Base-by-base conservation (phyloP, 2,888 invertebrate genomes). In the Scaptodrosophila latifasciaeformis region DNA sequence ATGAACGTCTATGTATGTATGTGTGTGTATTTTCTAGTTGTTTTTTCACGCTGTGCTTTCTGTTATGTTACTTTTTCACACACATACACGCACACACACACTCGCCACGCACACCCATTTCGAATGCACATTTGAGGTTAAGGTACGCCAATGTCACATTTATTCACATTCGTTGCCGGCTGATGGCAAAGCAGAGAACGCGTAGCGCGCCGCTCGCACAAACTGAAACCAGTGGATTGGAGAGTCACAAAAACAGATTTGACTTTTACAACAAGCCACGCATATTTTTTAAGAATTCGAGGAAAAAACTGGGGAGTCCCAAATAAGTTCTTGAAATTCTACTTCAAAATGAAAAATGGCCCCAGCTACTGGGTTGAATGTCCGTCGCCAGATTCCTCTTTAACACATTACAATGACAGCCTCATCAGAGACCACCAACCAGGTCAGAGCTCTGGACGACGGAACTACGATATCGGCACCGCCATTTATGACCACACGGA, bases 121-220 rank as follows among this genome's bases (percentile, higher is more conserved):
- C 44, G 65, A 61, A 68, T 68, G 70, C 72, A 75, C 75, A 67
- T 79, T 81, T 82, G 82, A 81, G 81, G 81, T 81, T 81, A 82
- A 82, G 81, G 81, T 74, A 75, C 64, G 67, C 78, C 81, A 81
- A 81, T 81, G 81, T 82, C 82, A 80, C 81, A 76, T 66, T 76
- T 78, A 81, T 82, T 81, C 82, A 63, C 62, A 62, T 74, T 82
- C 82, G 81, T 55, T 51, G 30, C 54, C 65, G 49, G 53, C 56
- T 56, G 51, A 49, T 52, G 49, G 57, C 53, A 61, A 18, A 18
- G 37, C 58, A 12, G 51, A 59, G 61, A 46, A 59, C 55, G 54
- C 50, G 37, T 68, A 68, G 67, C 71, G 72, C 62, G 71, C 66
- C 55, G 63, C 78, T 74, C 77, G 58, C 70, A 67, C 67, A 67